A percentile compares a stretch with the other conserved stretches of the same genome.
These are phyloP conservation scores for Thalassarche chlororhynchos DNA, from an alignment of 2,113 vertebrate species.

Conservation along the genomic window DNA sequence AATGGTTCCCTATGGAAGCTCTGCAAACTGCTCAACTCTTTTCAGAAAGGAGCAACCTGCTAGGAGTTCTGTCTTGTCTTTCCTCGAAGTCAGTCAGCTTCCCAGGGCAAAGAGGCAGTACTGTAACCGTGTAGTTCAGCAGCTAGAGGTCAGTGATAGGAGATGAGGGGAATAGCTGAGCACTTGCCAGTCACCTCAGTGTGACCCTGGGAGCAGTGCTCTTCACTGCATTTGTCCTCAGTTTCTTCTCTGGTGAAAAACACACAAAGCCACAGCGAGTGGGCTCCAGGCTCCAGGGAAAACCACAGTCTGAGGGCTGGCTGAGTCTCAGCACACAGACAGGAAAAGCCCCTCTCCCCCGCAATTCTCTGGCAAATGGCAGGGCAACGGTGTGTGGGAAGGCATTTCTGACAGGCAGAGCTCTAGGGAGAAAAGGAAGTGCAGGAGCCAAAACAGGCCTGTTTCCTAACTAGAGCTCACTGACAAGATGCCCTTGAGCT, in stretches of 20 bases:
- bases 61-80: not conserved
- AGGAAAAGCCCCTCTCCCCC: slow-evolving; percentile 76
- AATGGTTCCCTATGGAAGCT: not conserved
- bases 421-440: slow-evolving; percentile 63
- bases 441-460: slow-evolving; percentile 66
- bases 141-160: not conserved
- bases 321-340: slow-evolving; percentile 61
- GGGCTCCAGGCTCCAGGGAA: slow-evolving; percentile 59
- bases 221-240: not conserved
- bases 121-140: not conserved
- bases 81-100: not conserved
- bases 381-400: slow-evolving; percentile 70
- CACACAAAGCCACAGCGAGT: slow-evolving; percentile 36
- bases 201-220: slow-evolving; percentile 6
- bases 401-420: slow-evolving; percentile 71
- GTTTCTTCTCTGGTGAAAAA: slow-evolving; percentile 60
- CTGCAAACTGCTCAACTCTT: not conserved
- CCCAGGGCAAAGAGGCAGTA: not conserved
- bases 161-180: not conserved
- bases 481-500: slow-evolving; percentile 59
- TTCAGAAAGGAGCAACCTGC: not conserved
- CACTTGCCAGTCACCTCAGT: not conserved
- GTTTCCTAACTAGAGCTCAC: slow-evolving; percentile 42
- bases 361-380: slow-evolving; percentile 70
- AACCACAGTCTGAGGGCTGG: slow-evolving; percentile 71